Percentiles rank a stretch among this genome's conserved stretches.
phyloP scores from a whole-genome alignment of 92 coral and sea anemone species.

The Actinernus sp. region DNA sequence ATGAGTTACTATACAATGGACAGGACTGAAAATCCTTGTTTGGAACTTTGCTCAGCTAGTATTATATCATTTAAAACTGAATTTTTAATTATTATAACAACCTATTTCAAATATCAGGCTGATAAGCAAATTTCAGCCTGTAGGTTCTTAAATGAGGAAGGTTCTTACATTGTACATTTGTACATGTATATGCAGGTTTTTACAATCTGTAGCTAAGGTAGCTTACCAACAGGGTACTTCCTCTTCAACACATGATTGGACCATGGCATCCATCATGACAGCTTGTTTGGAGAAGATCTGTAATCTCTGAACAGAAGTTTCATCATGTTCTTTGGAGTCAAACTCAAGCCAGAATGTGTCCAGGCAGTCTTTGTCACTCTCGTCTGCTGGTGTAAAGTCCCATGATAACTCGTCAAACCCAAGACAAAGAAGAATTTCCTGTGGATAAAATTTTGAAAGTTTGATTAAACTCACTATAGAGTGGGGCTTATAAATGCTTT shows the following conservation, averaged over 20 bases:
- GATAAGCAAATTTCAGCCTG: too few species aligned
- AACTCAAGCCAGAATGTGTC: slow-evolving; percentile 98
- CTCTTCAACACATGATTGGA: slow-evolving; percentile 87
- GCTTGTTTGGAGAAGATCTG: slow-evolving; percentile 99
- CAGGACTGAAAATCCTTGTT: too few species aligned
- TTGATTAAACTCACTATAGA: too few species aligned
- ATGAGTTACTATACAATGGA: too few species aligned
- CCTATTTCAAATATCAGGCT: too few species aligned
- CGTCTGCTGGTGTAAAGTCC: slow-evolving; percentile 90
- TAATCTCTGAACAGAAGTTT: slow-evolving; percentile 71
- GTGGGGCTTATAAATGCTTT: too few species aligned
- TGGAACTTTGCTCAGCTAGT: too few species aligned
- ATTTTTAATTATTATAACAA: too few species aligned
- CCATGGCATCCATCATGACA: slow-evolving; percentile 99
- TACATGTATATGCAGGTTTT: too few species aligned
- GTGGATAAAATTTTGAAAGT: not conserved
- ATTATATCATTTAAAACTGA: too few species aligned
- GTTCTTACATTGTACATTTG: too few species aligned
- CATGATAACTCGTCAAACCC: slow-evolving; percentile 95
- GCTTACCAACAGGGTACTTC: slow-evolving; percentile 53
- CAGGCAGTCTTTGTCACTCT: slow-evolving; percentile 74
- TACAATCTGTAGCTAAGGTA: not conserved
- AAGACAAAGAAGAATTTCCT: slow-evolving; percentile 86
- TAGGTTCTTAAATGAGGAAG: too few species aligned
- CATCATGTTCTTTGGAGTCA: slow-evolving; percentile 71